Conservation (phyloP, 2,113 vertebrate genomes). For the Cichladusa arquata region DNA sequence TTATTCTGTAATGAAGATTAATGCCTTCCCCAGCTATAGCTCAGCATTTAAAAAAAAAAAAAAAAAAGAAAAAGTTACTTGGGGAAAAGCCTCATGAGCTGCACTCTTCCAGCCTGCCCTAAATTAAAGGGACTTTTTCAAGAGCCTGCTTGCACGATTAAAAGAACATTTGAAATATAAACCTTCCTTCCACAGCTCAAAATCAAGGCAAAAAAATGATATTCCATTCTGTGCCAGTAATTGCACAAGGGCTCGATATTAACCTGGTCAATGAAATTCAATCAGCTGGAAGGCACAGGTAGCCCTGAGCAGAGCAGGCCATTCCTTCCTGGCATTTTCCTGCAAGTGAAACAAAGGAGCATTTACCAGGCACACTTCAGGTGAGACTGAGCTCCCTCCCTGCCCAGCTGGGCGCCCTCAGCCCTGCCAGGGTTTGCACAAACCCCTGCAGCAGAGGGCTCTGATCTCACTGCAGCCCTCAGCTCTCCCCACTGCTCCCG, state of each 20-base stretch:
- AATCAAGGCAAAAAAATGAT: neutral
- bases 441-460: too few relatives aligned
- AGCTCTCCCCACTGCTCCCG: neutral
- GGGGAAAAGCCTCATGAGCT: neutral
- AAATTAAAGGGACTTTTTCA: neutral
- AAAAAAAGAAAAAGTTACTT: neutral
- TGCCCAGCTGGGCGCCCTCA: neutral
- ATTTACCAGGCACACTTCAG: constrained; percentile 21
- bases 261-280: constrained; percentile 8
- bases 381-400: constrained; percentile 44
- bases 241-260: neutral
- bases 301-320: neutral
- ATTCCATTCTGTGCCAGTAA: neutral
- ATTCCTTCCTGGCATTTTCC: neutral
- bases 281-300: neutral
- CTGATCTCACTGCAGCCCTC: constrained; percentile 37
- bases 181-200: neutral
- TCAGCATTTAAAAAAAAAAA: neutral
- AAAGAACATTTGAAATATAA: constrained; percentile 26
- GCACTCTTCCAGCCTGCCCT: neutral
- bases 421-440: neutral
- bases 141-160: neutral
- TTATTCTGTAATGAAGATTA: constrained; percentile 5
- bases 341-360: neutral
- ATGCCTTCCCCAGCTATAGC: neutral